These are phyloP conservation scores for Alectura lathami DNA, from an alignment of 2,113 vertebrate genomes.

Conservation along the genomic window DNA sequence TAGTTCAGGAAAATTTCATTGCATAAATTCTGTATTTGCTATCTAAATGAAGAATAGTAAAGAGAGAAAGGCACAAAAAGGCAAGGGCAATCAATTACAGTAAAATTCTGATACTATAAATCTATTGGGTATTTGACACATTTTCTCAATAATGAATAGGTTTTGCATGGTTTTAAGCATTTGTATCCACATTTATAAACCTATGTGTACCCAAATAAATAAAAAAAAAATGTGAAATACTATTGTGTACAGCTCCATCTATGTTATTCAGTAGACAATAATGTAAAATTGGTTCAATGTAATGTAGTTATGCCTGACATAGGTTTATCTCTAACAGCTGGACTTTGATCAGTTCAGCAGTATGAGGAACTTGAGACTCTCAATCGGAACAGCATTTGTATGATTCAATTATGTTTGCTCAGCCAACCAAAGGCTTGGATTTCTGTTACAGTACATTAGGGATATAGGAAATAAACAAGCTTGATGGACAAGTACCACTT, in stretches of 20 bases:
- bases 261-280: not conserved
- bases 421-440: constrained; percentile 25
- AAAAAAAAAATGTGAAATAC: not conserved
- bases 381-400: not conserved
- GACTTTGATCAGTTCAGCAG: not conserved
- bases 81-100: not conserved
- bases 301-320: not conserved
- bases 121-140: not conserved
- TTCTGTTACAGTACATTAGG: constrained; percentile 23
- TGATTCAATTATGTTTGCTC: constrained; percentile 5
- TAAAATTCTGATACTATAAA: not conserved
- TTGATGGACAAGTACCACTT: constrained; percentile 62
- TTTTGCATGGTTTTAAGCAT: not conserved
- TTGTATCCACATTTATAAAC: rapidly evolving
- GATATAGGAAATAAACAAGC: constrained; percentile 50
- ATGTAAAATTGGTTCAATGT: not conserved
- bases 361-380: not conserved
- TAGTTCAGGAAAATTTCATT: not conserved
- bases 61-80: not conserved
- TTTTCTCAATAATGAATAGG: not conserved
- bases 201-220: not conserved
- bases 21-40: not conserved
- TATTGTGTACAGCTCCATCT: not conserved
- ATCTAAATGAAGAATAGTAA: not conserved
- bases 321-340: not conserved